Percentiles rank a stretch among this genome's conserved stretches.
These are phyloP conservation scores for Notothenia coriiceps DNA, from an alignment of 2,113 vertebrate genomes.

Conservation along the genomic window DNA sequence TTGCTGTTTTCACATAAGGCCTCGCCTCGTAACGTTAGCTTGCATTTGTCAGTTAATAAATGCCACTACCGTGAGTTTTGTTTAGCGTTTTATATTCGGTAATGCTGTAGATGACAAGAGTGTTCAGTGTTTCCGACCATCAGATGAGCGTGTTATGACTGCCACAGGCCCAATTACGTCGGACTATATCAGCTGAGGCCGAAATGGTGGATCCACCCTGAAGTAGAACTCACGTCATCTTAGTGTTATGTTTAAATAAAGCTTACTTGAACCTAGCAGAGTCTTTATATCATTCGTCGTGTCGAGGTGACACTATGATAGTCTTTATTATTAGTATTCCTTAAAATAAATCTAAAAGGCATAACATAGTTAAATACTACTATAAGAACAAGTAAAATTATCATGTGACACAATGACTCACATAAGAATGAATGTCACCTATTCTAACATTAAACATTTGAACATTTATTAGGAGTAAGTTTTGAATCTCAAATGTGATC, in stretches of 20 bases:
- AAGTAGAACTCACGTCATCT: not conserved
- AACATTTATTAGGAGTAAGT: not conserved
- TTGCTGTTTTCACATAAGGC: slow-evolving; percentile 54
- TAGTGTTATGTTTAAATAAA: not conserved
- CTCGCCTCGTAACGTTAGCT: slow-evolving; percentile 15
- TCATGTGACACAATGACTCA: not conserved
- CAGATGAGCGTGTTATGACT: not conserved
- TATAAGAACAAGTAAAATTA: not conserved
- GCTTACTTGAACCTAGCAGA: not conserved
- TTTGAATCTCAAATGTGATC: too few relatives aligned
- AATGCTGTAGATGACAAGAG: not conserved
- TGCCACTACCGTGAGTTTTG: not conserved
- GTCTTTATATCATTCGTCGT: not conserved
- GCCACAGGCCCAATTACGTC: slow-evolving; percentile 56
- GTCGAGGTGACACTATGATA: not conserved
- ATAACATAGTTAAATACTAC: too few relatives aligned
- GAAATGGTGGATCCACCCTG: slow-evolving; percentile 28
- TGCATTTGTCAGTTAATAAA: not conserved
- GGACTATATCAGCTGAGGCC: slow-evolving; percentile 37
- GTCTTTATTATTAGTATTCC: too few relatives aligned
- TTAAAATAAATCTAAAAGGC: too few relatives aligned
- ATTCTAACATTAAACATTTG: not conserved
- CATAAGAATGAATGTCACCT: not conserved
- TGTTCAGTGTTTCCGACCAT: not conserved
- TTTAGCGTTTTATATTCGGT: not conserved